Evolutionary conservation across 2,888 invertebrate genomes (phyloP).

Genomic region (Caenorhabditis uteleia): DNA sequence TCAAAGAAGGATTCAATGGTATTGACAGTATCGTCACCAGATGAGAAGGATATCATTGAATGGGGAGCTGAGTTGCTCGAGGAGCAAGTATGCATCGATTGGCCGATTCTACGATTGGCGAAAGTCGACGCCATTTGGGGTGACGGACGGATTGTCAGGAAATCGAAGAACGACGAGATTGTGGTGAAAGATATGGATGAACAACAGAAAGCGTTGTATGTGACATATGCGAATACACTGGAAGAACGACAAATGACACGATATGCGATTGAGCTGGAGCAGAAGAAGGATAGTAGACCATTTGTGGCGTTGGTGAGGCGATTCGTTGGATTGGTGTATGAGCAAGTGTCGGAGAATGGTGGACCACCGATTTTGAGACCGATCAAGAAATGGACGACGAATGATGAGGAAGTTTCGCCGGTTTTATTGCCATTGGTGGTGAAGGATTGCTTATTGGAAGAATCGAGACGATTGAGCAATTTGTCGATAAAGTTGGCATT

Average conservation of each 20-base stretch:
- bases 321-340: conserved; percentile 42
- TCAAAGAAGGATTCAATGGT: conserved; percentile 82
- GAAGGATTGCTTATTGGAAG: conserved; percentile 6
- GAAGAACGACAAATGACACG: conserved; percentile 34
- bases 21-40: conserved; percentile 6
- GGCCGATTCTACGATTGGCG: conserved; percentile 82
- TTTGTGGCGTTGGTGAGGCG: conserved; percentile 40
- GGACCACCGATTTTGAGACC: conserved; percentile 10
- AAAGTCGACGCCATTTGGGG: conserved; percentile 40
- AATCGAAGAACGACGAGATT: conserved; percentile 17
- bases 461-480: conserved; percentile 7
- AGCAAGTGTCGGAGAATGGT: conserved; percentile 4
- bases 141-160: conserved; percentile 19
- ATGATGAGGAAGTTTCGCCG: conserved; percentile 11
- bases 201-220: conserved; percentile 20
- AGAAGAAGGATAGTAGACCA: no score
- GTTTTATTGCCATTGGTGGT: conserved; percentile 39
- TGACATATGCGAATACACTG: conserved; percentile 13
- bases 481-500: conserved; percentile 39
- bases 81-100: conserved; percentile 81
- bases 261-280: conserved; percentile 43
- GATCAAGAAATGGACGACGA: conserved; percentile 30
- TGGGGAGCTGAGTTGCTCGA: conserved; percentile 78
- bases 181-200: conserved; percentile 33
- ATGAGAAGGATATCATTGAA: conserved; percentile 68